Base-by-base conservation (phyloP, 2,797 vertebrate species). In the Dendrocincla fuliginosa region DNA sequence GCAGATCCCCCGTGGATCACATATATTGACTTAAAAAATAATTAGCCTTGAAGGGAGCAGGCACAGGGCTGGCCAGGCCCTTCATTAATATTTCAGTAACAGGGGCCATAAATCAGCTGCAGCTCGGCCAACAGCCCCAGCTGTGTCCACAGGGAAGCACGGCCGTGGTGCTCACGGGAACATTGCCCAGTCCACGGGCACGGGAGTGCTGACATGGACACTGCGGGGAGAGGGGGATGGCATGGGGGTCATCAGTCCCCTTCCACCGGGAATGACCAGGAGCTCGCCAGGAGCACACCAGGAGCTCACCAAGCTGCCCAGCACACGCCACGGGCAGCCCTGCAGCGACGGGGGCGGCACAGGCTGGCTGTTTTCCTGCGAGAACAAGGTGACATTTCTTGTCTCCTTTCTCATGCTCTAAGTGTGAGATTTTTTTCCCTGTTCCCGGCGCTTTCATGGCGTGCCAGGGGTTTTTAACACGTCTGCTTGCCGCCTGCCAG, bases 311-410 rank as follows among this genome's bases (percentile, higher is more conserved):
- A 3, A 57, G 15, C 22, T 5, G 8, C 32, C 9, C 71, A 24
- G 87, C 74, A 37, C 88, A 39, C 77, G 68, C 63, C 60, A 7
- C 19, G 1, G 69, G 6, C 81, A 33, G 46, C 7, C 68, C 59
- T 37, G 64, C 47, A 77, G 49, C 1, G 1, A 60, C 0, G 0
- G 67, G 80, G 35, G 61, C 22, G 0, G 73, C 70, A 7, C 1
- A 1, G 67, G 60, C 84, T 49, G 16, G 42, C 76, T 71, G 84
- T 74, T 73, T 11, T 65, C 52, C 87, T 35, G 71, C 14, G 23
- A 92, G 96, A 93, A 94, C 92, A 95, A 96, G 96, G 96, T 94
- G 95, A 89, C 91, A 50, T 89, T 97, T 96, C 94, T 97, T 82
- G 94, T 95, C 86, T 92, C 86, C 50, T 76, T 76, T 93, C 92